Base-by-base conservation (phyloP, 2,888 invertebrate species). In the Eupeodes latifasciatus region DNA sequence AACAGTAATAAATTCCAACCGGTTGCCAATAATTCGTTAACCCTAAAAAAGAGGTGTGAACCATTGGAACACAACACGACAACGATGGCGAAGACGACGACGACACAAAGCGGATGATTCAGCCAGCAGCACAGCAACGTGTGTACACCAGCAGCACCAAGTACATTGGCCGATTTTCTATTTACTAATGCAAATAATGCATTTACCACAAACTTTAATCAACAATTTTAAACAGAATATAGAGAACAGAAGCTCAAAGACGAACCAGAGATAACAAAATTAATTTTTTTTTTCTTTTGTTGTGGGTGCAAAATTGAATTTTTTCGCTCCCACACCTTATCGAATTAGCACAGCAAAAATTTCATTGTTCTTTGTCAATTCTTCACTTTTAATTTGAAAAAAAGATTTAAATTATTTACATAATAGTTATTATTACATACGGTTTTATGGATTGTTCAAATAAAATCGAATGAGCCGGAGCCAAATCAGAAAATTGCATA, bases 11-110 rank as follows among this genome's bases (percentile, higher is more conserved):
- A 81, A 84, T 81, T 78, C 59, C 78, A 88, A 88, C 88, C 88
- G 88, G 88, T 88, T 88, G 88, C 85, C 71, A 71, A 55, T 81
- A 84, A 84, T 88, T 88, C 81, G 81, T 78, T 85, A 85, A 81
- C 85, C 81, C 85, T 78, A 81, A 75, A 80, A 19, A 81, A 81
- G 75, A 88, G 81, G 85, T 85, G 88, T 85, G 85, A 84, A 84
- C 87, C 76, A 86, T 78, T 59, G 81, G 69, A 69, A 83, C 64
- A 84, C 80, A 79, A 80, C 76, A 81, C 77, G 40, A 69, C 16
- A 19, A 40, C 55, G 19, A 19, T 19, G 19, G 19, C 19, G 19
- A 19, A 19, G 19, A 19, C 19, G 64, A 64, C 78, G 44, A 64
- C 53, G 71, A 71, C 55, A 71, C 76, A 74, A 74, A 47, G 57